Evolutionary conservation across 1,140 invertebrate species (phyloP).

Genomic region (Drosophila malerkotliana): DNA sequence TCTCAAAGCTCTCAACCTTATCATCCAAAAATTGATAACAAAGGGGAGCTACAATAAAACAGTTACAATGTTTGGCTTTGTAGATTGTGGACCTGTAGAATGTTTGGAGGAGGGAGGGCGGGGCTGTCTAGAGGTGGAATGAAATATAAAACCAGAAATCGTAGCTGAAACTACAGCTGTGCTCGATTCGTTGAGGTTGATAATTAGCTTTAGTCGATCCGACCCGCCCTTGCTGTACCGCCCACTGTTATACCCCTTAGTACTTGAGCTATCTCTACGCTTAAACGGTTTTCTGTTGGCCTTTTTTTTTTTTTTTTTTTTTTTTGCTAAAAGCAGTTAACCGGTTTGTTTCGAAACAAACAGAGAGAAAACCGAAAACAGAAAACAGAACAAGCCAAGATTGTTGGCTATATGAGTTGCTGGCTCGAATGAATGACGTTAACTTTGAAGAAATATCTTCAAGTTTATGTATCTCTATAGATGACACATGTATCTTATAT

Average conservation of each 20-base stretch:
- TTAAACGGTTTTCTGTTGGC: constrained; percentile 63
- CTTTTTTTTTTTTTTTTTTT: constrained; percentile 37
- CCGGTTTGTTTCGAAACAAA: constrained; percentile 76
- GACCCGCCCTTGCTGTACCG: not conserved
- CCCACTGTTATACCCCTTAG: not conserved
- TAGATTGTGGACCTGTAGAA: constrained; percentile 23
- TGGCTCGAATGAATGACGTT: constrained; percentile 48
- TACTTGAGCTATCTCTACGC: constrained; percentile 49
- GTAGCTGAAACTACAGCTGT: constrained; percentile 32
- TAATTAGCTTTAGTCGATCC: constrained; percentile 61
- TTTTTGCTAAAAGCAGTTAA: constrained; percentile 67
- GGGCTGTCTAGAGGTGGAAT: not conserved
- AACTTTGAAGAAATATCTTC: constrained; percentile 42
- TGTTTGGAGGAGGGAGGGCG: not conserved
- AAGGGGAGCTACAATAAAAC: constrained; percentile 27
- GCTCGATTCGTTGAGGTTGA: constrained; percentile 65
- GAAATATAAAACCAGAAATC: constrained; percentile 34
- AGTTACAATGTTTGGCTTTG: constrained; percentile 52
- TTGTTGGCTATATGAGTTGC: constrained; percentile 29
- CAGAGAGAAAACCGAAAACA: constrained; percentile 66
- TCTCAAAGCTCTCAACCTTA: too few species aligned
- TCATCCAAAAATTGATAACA: constrained; percentile 34
- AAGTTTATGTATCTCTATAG: constrained; percentile 5
- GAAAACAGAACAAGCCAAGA: constrained; percentile 40
- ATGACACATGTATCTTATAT: not conserved